Evolutionary conservation across 1,140 invertebrate genomes (phyloP).

Genomic region (Zaprionus tsacasi): DNA sequence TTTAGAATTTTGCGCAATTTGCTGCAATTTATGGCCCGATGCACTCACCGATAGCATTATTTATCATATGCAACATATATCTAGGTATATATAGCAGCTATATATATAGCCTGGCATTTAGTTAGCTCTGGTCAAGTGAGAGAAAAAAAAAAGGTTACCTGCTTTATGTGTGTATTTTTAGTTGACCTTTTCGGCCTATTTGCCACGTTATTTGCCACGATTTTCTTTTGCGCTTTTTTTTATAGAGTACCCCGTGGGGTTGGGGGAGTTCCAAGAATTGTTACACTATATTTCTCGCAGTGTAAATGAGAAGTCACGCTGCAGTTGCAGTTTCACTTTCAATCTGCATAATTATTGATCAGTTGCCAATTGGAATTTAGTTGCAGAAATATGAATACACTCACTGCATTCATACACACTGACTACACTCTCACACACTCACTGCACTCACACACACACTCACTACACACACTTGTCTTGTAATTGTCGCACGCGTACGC

Average conservation of each 20-base stretch:
- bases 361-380: not conserved
- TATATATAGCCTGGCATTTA: slow-evolving; percentile 4
- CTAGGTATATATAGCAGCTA: slow-evolving; percentile 5
- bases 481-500: slow-evolving; percentile 6
- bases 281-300: not conserved
- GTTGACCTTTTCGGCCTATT: slow-evolving; percentile 28
- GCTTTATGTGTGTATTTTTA: slow-evolving; percentile 16
- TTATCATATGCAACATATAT: not conserved
- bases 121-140: not conserved
- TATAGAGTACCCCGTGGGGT: no score
- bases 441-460: not conserved
- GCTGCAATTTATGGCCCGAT: slow-evolving; percentile 23
- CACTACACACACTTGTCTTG: not conserved
- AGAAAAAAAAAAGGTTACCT: slow-evolving; percentile 4
- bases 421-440: not conserved
- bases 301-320: slow-evolving; percentile 5
- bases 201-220: not conserved
- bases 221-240: slow-evolving; percentile 6
- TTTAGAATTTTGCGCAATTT: slow-evolving; percentile 17
- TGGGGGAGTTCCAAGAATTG: not conserved
- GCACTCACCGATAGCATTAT: not conserved
- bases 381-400: not conserved
- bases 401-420: not conserved
- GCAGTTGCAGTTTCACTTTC: slow-evolving; percentile 16
- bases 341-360: slow-evolving; percentile 12